Conservation (phyloP, 2,888 invertebrate species). For the Phyllotreta striolata region DNA sequence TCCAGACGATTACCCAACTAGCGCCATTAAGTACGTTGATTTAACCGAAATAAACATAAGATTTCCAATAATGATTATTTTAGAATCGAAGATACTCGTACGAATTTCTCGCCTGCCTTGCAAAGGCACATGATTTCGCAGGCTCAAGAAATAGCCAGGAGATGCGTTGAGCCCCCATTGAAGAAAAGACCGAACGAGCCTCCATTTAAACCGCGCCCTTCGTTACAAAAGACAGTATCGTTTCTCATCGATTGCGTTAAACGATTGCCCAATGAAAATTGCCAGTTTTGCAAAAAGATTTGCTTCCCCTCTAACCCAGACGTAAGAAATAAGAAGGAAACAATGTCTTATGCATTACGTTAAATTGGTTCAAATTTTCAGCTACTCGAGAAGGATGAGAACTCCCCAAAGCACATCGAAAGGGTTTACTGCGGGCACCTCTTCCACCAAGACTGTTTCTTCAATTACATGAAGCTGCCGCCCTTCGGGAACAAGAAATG, state of each 20-base stretch:
- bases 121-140: conserved; percentile 70
- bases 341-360: neutral
- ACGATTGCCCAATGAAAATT: conserved; percentile 68
- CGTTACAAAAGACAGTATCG: conserved; percentile 67
- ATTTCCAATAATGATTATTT: conserved; percentile 38
- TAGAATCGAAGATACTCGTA: conserved; percentile 67
- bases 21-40: conserved; percentile 62
- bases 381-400: conserved; percentile 66
- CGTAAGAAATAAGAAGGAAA: conserved; percentile 50
- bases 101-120: conserved; percentile 72
- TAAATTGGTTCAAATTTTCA: conserved; percentile 49
- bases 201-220: conserved; percentile 69
- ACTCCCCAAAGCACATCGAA: conserved; percentile 69
- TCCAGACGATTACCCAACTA: conserved; percentile 71
- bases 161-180: conserved; percentile 74
- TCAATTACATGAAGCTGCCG: conserved; percentile 73
- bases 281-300: conserved; percentile 69
- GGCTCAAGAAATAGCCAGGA: conserved; percentile 72
- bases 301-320: conserved; percentile 69
- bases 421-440: conserved; percentile 77
- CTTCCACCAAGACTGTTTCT: conserved; percentile 74
- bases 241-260: conserved; percentile 72
- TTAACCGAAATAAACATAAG: neutral
- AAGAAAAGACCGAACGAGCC: conserved; percentile 65
- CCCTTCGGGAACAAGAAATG: conserved; percentile 81